Evolutionary conservation across 2,113 vertebrate species (phyloP).

Genomic region (Phocoena sinus): DNA sequence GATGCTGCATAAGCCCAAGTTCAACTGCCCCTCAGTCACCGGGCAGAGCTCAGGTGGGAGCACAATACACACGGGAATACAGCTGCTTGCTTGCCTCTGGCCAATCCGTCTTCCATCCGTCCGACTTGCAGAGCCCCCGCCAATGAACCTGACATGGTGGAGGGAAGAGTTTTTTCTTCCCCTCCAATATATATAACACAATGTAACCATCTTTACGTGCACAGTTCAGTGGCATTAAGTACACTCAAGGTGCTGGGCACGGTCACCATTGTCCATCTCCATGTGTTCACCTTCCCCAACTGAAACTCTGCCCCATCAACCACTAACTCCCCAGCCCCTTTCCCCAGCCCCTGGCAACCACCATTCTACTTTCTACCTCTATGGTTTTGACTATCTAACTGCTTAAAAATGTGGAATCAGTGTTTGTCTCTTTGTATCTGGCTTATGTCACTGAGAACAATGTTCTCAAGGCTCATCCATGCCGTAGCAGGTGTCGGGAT

Average conservation of each 20-base stretch:
- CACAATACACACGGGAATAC: neutral
- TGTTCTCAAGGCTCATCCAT: neutral
- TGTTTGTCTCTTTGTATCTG: neutral
- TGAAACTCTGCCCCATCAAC: neutral
- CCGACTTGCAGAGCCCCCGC: neutral
- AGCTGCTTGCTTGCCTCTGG: neutral
- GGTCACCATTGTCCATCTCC: neutral
- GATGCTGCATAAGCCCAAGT: neutral
- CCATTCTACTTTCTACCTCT: neutral
- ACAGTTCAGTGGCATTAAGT: neutral
- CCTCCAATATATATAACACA: neutral
- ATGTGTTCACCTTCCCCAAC: too few relatives aligned
- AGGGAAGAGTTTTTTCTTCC: neutral
- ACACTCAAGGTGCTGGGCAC: neutral
- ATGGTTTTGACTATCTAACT: neutral
- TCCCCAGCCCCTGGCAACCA: neutral
- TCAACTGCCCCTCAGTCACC: neutral
- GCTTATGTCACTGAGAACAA: neutral
- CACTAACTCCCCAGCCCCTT: neutral
- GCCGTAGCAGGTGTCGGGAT: neutral
- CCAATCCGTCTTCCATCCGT: neutral
- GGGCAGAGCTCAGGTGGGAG: neutral
- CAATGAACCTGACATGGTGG: neutral
- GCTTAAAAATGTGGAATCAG: neutral
- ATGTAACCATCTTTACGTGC: neutral